phyloP scores from a whole-genome alignment of 2,888 invertebrate genomes.

The Hyposoter dolosus region DNA sequence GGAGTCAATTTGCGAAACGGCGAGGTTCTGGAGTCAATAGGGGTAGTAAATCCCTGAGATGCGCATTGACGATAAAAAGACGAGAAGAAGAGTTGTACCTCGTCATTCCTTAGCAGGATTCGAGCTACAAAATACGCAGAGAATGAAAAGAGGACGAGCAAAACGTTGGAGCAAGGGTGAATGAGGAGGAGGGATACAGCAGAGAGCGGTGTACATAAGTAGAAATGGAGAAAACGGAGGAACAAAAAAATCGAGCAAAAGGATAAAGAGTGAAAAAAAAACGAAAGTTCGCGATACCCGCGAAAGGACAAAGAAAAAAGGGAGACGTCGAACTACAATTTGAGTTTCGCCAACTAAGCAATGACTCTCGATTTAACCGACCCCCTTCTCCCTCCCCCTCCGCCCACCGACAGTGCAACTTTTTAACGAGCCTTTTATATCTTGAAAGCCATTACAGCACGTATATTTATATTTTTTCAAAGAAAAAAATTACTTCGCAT shows the following conservation, averaged over 20 bases:
- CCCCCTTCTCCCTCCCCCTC: background rate
- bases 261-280: conserved; percentile 36
- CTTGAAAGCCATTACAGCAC: background rate
- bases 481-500: conserved; percentile 4
- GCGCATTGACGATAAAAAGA: conserved; percentile 63
- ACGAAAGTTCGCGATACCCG: conserved; percentile 3
- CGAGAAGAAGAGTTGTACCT: conserved; percentile 39
- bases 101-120: conserved; percentile 49
- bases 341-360: conserved; percentile 47
- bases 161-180: conserved; percentile 70
- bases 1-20: conserved; percentile 70
- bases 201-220: conserved; percentile 46
- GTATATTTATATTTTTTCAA: background rate
- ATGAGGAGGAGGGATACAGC: conserved; percentile 25
- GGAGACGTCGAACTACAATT: conserved; percentile 40
- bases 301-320: background rate
- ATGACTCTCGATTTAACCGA: conserved; percentile 32
- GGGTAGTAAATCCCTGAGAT: conserved; percentile 68
- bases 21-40: conserved; percentile 68
- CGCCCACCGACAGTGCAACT: background rate
- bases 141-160: conserved; percentile 33
- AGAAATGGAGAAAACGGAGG: conserved; percentile 63
- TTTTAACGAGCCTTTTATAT: conserved; percentile 24
- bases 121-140: conserved; percentile 34
- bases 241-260: conserved; percentile 51